phyloP scores from a whole-genome alignment of 1,140 invertebrate species.

The Notospermus geniculatus region DNA sequence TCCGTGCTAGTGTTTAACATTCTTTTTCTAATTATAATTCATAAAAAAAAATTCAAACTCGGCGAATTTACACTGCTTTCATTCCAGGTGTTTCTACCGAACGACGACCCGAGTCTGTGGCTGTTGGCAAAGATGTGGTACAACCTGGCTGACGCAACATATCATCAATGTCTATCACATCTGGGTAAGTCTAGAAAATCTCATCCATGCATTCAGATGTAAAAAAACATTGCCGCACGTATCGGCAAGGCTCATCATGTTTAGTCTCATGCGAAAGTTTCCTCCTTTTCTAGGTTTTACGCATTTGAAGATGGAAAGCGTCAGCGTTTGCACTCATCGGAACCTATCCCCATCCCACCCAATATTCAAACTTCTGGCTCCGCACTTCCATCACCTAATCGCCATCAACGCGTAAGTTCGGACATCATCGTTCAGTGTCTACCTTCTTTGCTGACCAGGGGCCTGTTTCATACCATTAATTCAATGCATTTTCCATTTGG shows the following conservation, averaged over 20 bases:
- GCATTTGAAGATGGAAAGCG: conserved; percentile 59
- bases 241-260: no score
- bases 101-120: conserved; percentile 56
- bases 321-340: conserved; percentile 55
- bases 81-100: conserved; percentile 49
- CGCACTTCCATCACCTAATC: conserved; percentile 58
- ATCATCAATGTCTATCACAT: conserved; percentile 58
- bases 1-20: no score
- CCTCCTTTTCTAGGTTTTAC: conserved; percentile 46
- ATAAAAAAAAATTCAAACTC: no score
- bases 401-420: conserved; percentile 53
- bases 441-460: no score
- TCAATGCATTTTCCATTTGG: no score
- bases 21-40: no score
- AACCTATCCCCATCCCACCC: conserved; percentile 59
- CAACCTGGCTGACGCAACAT: conserved; percentile 58
- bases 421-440: no score
- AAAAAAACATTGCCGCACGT: no score
- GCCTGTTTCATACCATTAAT: no score
- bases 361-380: conserved; percentile 57
- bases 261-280: not conserved
- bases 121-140: conserved; percentile 61
- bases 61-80: no score
- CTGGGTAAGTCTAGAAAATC: conserved; percentile 42
- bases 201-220: no score